A percentile compares a stretch with the other conserved stretches of the same genome.
phyloP scores from a whole-genome alignment of 1,140 invertebrate genomes.

The Cotesia vestalis region DNA sequence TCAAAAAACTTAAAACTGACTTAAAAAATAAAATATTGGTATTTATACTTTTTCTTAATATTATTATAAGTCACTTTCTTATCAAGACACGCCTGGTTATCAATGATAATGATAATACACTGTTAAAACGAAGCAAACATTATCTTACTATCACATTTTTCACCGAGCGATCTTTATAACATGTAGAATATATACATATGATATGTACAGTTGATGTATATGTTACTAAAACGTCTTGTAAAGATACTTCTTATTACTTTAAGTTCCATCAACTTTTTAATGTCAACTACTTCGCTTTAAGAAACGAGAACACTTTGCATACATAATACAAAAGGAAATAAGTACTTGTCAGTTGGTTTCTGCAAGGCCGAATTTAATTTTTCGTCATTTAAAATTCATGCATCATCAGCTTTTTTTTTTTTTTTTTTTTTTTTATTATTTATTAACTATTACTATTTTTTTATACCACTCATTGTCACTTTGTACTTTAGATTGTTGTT shows the following conservation, averaged over 20 bases:
- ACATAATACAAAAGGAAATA: slow-evolving; percentile 28
- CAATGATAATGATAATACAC: slow-evolving; percentile 1
- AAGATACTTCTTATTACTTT: slow-evolving; percentile 6
- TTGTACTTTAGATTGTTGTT: too few species aligned
- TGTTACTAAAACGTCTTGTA: neutral
- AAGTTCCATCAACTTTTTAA: slow-evolving; percentile 11
- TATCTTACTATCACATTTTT: neutral
- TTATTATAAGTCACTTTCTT: too few species aligned
- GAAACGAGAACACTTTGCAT: slow-evolving; percentile 26
- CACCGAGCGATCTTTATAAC: neutral
- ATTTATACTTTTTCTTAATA: slow-evolving; percentile 12
- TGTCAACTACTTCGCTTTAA: slow-evolving; percentile 1
- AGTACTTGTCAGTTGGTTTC: slow-evolving; percentile 33
- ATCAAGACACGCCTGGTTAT: slow-evolving; percentile 10
- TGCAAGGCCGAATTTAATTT: slow-evolving; percentile 20
- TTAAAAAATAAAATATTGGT: neutral
- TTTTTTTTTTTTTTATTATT: neutral
- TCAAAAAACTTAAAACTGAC: slow-evolving; percentile 16
- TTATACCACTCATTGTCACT: too few species aligned
- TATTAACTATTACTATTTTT: neutral
- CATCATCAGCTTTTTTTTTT: neutral
- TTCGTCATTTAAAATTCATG: neutral
- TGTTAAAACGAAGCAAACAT: slow-evolving; percentile 2
- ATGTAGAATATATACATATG: neutral
- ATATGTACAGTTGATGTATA: neutral